phyloP scores from a whole-genome alignment of 2,797 vertebrate genomes.

The Hippoglossus hippoglossus region DNA sequence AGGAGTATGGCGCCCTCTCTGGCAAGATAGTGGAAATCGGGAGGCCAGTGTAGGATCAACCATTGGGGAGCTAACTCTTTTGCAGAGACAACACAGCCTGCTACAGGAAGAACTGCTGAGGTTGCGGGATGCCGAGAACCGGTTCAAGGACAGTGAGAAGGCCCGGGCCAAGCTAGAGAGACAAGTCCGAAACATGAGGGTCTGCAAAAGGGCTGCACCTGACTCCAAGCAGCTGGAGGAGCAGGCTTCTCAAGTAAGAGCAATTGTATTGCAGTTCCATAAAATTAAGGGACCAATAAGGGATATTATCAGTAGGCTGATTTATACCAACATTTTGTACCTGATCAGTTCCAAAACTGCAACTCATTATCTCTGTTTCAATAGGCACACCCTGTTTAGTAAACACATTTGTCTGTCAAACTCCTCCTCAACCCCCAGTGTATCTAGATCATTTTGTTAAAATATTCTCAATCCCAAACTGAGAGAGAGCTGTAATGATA shows the following conservation, averaged over 20 bases:
- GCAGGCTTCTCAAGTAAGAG: constrained; percentile 31
- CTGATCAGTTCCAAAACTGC: not conserved
- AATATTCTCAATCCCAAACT: no score
- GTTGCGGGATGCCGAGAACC: constrained; percentile 78
- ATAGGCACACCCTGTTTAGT: no score
- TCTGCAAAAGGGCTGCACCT: constrained; percentile 50
- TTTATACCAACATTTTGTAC: not conserved
- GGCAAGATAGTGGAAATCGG: constrained; percentile 74
- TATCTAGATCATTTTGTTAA: no score
- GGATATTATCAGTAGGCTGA: not conserved
- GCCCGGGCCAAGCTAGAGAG: constrained; percentile 83
- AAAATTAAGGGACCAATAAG: not conserved
- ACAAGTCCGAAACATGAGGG: constrained; percentile 85
- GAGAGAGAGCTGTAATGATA: no score
- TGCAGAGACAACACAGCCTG: constrained; percentile 87
- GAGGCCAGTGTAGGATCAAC: constrained; percentile 67
- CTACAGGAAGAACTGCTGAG: constrained; percentile 89
- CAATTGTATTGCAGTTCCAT: not conserved
- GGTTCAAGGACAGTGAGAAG: constrained; percentile 87
- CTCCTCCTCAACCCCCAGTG: no score
- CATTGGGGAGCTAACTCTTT: constrained; percentile 85
- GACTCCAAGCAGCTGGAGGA: constrained; percentile 32
- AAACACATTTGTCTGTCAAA: no score
- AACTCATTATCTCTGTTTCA: no score
- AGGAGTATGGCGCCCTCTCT: constrained; percentile 75